These are phyloP conservation scores for Gastrophryne carolinensis DNA, from an alignment of 2,797 vertebrate species.

Conservation along the genomic window DNA sequence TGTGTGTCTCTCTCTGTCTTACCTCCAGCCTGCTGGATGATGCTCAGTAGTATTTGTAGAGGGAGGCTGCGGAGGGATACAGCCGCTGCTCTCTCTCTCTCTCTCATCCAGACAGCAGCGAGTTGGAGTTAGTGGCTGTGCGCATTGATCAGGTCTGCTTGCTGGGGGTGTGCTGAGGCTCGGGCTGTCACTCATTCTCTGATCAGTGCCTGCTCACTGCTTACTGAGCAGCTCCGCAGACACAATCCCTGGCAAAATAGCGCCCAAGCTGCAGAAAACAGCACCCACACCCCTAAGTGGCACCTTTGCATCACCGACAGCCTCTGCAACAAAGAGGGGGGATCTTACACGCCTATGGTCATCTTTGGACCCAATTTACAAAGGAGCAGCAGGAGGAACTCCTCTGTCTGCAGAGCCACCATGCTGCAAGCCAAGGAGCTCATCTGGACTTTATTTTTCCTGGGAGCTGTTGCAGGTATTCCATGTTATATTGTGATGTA, in stretches of 20 bases:
- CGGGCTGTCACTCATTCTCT: conserved; percentile 85
- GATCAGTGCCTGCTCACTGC: conserved; percentile 75
- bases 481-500: conserved; percentile 20
- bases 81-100: conserved; percentile 50
- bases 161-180: conserved; percentile 78
- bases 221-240: conserved; percentile 71
- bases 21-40: conserved; percentile 52
- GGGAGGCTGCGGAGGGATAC: conserved; percentile 73
- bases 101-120: conserved; percentile 57
- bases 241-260: conserved; percentile 50
- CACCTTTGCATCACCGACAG: conserved; percentile 17
- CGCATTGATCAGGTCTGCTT: conserved; percentile 80
- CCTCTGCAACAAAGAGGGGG: conserved; percentile 55
- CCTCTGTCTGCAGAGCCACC: conserved; percentile 66
- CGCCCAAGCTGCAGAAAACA: conserved; percentile 54
- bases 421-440: conserved; percentile 85
- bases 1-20: conserved; percentile 56
- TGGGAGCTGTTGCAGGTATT: conserved; percentile 87
- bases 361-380: conserved; percentile 57
- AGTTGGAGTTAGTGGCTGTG: conserved; percentile 59
- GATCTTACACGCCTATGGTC: conserved; percentile 54
- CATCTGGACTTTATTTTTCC: conserved; percentile 82
- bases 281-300: conserved; percentile 49
- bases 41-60: conserved; percentile 69
- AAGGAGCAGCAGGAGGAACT: conserved; percentile 52